Percentiles rank a stretch among this genome's conserved stretches.
Evolutionary conservation across 2,113 vertebrate genomes (phyloP).

Genomic region (cattle (Bos taurus)): ARS-UCD2.0 NC_037336.1:88882501-88883000

Average conservation of each 20-base stretch:
- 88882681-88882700: conserved; percentile 66
- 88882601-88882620: conserved; percentile 15
- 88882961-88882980: background rate
- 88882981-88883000: background rate
- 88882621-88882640: conserved; percentile 49
- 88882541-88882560: background rate
- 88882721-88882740: conserved; percentile 67
- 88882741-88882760: conserved; percentile 58
- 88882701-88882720: conserved; percentile 68
- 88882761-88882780: conserved; percentile 53
- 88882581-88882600: conserved; percentile 31
- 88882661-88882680: conserved; percentile 67
- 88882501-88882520: background rate
- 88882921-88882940: conserved; percentile 10
- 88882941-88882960: background rate
- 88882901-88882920: background rate
- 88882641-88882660: conserved; percentile 45
- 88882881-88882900: background rate
- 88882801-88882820: conserved; percentile 68
- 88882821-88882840: background rate
- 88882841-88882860: conserved; percentile 36
- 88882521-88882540: background rate
- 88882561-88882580: background rate
- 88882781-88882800: conserved; percentile 56
- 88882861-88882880: background rate